Evolutionary conservation across 1,140 invertebrate genomes (phyloP).

Genomic region (Lordiphosa mommai): DNA sequence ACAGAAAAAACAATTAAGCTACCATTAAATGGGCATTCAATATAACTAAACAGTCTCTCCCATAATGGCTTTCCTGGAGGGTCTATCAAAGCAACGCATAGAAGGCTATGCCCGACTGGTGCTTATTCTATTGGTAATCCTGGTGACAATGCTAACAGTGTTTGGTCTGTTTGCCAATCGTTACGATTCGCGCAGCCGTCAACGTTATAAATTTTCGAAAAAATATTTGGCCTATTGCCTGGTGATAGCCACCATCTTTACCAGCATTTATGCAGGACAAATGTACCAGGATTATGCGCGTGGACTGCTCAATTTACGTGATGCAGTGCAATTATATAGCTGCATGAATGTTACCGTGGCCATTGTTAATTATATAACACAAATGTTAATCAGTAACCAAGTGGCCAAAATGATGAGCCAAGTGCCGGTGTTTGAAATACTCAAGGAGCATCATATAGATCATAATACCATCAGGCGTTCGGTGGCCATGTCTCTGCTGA

Average conservation of each 20-base stretch:
- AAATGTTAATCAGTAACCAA: slow-evolving; percentile 33
- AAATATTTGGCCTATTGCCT: slow-evolving; percentile 38
- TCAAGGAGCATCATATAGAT: slow-evolving; percentile 32
- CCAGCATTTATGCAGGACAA: slow-evolving; percentile 35
- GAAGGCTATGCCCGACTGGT: slow-evolving; percentile 20
- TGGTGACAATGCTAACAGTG: slow-evolving; percentile 32
- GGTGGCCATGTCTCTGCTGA: slow-evolving; percentile 35
- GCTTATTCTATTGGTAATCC: slow-evolving; percentile 25
- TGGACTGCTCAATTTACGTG: slow-evolving; percentile 43
- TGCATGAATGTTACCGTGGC: slow-evolving; percentile 64
- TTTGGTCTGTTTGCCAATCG: slow-evolving; percentile 53
- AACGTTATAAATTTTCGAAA: slow-evolving; percentile 45
- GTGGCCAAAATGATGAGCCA: slow-evolving; percentile 44
- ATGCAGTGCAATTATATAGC: slow-evolving; percentile 54
- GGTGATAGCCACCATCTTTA: slow-evolving; percentile 33
- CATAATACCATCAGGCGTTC: slow-evolving; percentile 19
- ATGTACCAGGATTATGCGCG: slow-evolving; percentile 43
- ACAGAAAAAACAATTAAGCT: slow-evolving; percentile 32
- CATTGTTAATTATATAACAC: slow-evolving; percentile 49
- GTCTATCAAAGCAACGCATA: slow-evolving; percentile 19
- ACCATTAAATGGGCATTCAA: slow-evolving; percentile 1
- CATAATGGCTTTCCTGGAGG: slow-evolving; percentile 26
- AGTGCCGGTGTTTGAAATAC: slow-evolving; percentile 40
- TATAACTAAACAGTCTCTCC: slow-evolving; percentile 1
- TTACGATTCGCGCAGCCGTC: slow-evolving; percentile 16